Conservation (phyloP, 1,140 invertebrate species). For the Drosophila albomicans region DNA sequence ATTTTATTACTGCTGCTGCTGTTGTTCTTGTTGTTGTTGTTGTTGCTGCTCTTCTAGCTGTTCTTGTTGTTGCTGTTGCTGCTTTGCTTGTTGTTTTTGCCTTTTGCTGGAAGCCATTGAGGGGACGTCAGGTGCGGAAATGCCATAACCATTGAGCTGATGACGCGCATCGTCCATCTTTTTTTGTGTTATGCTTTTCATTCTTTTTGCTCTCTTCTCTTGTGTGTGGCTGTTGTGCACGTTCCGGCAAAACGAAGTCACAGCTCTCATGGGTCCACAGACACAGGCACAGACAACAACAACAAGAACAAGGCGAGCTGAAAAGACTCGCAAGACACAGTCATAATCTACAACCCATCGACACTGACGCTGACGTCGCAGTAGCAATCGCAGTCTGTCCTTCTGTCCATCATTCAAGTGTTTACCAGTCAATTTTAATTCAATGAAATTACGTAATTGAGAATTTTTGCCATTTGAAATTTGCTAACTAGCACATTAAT, state of each 20-base stretch:
- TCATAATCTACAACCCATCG: not conserved
- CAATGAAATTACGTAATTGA: slow-evolving; percentile 67
- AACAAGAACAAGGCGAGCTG: slow-evolving; percentile 1
- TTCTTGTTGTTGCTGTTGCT: slow-evolving; percentile 1
- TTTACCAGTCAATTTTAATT: slow-evolving; percentile 61
- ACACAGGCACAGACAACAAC: slow-evolving; percentile 27
- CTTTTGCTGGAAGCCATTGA: slow-evolving; percentile 11
- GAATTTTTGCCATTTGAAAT: slow-evolving; percentile 36
- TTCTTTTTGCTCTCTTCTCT: slow-evolving; percentile 1
- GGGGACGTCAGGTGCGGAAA: slow-evolving; percentile 48
- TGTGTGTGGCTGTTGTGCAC: slow-evolving; percentile 63
- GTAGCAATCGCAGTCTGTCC: slow-evolving; percentile 1
- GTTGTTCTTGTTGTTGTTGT: not conserved
- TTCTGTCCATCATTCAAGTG: slow-evolving; percentile 11
- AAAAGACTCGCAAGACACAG: not conserved
- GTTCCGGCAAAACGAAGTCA: slow-evolving; percentile 50
- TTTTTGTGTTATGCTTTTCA: slow-evolving; percentile 5
- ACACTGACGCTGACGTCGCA: not conserved
- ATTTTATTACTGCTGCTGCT: slow-evolving; percentile 51
- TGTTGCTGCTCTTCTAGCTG: not conserved
- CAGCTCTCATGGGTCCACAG: slow-evolving; percentile 20
- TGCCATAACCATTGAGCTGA: slow-evolving; percentile 58
- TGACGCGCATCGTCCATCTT: slow-evolving; percentile 62
- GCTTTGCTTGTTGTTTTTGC: not conserved
- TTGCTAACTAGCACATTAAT: slow-evolving; percentile 25